Percentiles rank a stretch among this genome's conserved stretches.
Evolutionary conservation across 2,888 invertebrate species (phyloP).

Genomic region (Cancer borealis): DNA sequence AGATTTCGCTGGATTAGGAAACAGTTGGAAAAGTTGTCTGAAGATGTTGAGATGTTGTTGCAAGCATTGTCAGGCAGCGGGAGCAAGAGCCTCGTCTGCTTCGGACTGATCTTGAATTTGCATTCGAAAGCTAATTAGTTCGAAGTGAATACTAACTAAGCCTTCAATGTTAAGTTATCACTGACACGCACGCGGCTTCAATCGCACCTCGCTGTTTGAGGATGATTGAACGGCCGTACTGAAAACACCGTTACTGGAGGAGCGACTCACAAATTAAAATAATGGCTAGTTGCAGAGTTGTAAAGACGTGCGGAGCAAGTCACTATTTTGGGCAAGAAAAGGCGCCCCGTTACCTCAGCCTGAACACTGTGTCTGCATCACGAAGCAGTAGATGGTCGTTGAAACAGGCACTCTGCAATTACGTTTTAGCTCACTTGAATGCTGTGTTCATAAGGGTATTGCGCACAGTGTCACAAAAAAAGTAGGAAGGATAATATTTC

Average conservation of each 20-base stretch:
- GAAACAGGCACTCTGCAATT: no score
- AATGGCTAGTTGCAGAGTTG: background rate
- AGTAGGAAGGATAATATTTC: background rate
- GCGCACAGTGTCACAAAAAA: background rate
- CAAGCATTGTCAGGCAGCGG: background rate
- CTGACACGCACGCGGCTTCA: background rate
- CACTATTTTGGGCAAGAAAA: background rate
- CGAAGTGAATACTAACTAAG: conserved; percentile 28
- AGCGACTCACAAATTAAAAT: background rate
- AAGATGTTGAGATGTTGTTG: background rate
- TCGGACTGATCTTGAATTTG: background rate
- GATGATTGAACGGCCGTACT: background rate
- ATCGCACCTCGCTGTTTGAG: background rate
- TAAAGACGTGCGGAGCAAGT: background rate
- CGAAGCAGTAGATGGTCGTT: background rate
- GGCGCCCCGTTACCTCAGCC: background rate
- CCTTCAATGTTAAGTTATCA: background rate
- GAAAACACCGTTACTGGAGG: background rate
- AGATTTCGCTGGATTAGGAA: conserved; percentile 15
- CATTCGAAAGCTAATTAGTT: conserved; percentile 35
- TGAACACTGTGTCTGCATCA: background rate
- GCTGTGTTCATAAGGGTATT: no score
- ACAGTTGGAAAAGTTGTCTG: background rate
- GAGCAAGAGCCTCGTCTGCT: background rate
- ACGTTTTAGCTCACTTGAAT: no score